Base-by-base conservation (phyloP, 2,113 vertebrate species). In the Hemibagrus wyckioides region DNA sequence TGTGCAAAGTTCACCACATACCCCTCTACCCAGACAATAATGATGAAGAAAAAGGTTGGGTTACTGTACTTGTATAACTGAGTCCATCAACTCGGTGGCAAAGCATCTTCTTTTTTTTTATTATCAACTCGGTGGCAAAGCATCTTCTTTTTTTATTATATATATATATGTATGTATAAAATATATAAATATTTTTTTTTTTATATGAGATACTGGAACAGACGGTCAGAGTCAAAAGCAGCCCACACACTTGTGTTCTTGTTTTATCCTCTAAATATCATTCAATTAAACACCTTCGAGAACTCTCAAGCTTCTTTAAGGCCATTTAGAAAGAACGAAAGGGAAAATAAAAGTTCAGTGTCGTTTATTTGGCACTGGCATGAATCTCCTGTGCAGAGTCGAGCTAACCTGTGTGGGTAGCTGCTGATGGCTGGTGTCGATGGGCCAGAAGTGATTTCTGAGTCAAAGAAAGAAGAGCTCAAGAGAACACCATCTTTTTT, bases 171-270 rank as follows among this genome's bases (percentile, higher is more conserved):
- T n/a, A n/a, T n/a, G n/a, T n/a, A n/a, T n/a, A n/a, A n/a, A n/a
- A n/a, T n/a, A n/a, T n/a, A n/a, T n/a, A n/a, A n/a, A n/a, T n/a
- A n/a, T n/a, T 56, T n/a, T 77, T 17, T n/a, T 54, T 36, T 56
- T 57, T 23, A 56, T 80, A 85, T 77, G 41, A 87, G 59, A 89
- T 57, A 54, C 76, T 86, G 28, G 79, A 93, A 88, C 94, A 94
- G 94, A 94, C 94, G 93, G 93, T 93, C 44, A 19, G 90, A 89
- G 90, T 86, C 85, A 80, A 89, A 90, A 90, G 77, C 90, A 90
- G 76, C 88, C 86, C 89, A 28, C 85, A 75, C 92, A 91, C 90
- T 88, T 92, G 85, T 81, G 30, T 15, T 73, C 30, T 30, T 83
- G 39, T 83, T 33, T 67, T 87, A 83, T 92, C 90, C 82, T 67